Base-by-base conservation (phyloP, 1,140 invertebrate genomes). In the Neuroterus valhalla region DNA sequence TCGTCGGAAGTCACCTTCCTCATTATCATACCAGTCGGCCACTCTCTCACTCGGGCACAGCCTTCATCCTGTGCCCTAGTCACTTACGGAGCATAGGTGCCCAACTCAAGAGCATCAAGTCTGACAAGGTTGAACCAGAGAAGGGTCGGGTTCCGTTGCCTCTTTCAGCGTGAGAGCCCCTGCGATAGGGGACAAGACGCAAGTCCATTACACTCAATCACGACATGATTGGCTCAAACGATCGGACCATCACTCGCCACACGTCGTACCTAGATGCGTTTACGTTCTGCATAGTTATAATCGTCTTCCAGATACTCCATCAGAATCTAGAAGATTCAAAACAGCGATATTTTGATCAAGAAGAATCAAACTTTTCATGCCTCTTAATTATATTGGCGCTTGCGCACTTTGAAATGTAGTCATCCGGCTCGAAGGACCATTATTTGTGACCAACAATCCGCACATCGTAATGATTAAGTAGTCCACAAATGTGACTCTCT, bases 1-100 rank as follows among this genome's bases (percentile, higher is more conserved):
- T 89, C 87, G 86, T 90, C 89, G 89, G 89, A 89, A 89, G 89
- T 90, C 88, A 90, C 88, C 89, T 90, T 90, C 89, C 89, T 90
- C 88, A 90, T 90, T 90, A 90, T 89, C 88, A 89, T 89, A 87
- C 83, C 86, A 86, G 84, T 81, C 82, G 80, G 76, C 82, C 84
- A 83, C 83, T 84, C 85, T 81, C 82, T 82, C 83, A 84, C 83
- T 85, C 84, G 81, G 82, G 77, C 84, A 80, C 87, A 90, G 88
- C 89, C 89, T 89, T 89, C 88, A 88, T 86, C 88, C 86, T 89
- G 86, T 89, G 87, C 84, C 88, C 87, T 87, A 89, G 86, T 88
- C 87, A 88, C 87, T 89, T 88, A 86, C 84, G 81, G 82, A 73
- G 79, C 72, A 75, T 81, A 75, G 88, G 87, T 89, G 80, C 81